phyloP scores from a whole-genome alignment of 2,888 invertebrate species.

The Eristalinus aeneus region DNA sequence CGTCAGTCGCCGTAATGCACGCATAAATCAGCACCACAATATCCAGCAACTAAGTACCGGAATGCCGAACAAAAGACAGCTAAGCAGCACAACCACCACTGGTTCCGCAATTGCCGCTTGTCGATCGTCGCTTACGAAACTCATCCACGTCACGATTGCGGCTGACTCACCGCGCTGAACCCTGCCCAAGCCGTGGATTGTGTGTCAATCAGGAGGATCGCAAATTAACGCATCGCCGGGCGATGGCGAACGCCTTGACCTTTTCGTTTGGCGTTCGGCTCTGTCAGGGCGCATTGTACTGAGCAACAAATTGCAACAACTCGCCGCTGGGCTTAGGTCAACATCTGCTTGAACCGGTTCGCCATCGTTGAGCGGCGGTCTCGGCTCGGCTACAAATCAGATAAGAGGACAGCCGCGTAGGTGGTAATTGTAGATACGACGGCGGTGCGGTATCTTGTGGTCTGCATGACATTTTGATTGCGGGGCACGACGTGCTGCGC shows the following conservation, averaged over 20 bases:
- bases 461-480: slow-evolving; percentile 53
- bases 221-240: slow-evolving; percentile 48
- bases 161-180: slow-evolving; percentile 58
- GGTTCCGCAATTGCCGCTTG: slow-evolving; percentile 53
- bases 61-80: slow-evolving; percentile 58
- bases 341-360: slow-evolving; percentile 48
- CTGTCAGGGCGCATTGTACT: background rate
- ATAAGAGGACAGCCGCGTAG: slow-evolving; percentile 57
- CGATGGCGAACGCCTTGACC: slow-evolving; percentile 62
- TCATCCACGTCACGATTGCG: slow-evolving; percentile 39
- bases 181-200: slow-evolving; percentile 34
- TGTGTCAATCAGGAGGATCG: slow-evolving; percentile 62
- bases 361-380: background rate
- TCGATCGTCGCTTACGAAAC: slow-evolving; percentile 13
- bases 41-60: slow-evolving; percentile 55
- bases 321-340: slow-evolving; percentile 28
- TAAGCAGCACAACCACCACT: background rate
- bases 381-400: slow-evolving; percentile 49
- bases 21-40: slow-evolving; percentile 63
- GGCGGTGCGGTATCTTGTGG: slow-evolving; percentile 3
- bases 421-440: slow-evolving; percentile 52
- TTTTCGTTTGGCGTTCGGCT: slow-evolving; percentile 65
- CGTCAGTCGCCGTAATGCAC: slow-evolving; percentile 58
- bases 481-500: slow-evolving; percentile 7
- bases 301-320: slow-evolving; percentile 49